phyloP scores from a whole-genome alignment of 1,140 invertebrate species.

The Lamellibrachia luymesi region DNA sequence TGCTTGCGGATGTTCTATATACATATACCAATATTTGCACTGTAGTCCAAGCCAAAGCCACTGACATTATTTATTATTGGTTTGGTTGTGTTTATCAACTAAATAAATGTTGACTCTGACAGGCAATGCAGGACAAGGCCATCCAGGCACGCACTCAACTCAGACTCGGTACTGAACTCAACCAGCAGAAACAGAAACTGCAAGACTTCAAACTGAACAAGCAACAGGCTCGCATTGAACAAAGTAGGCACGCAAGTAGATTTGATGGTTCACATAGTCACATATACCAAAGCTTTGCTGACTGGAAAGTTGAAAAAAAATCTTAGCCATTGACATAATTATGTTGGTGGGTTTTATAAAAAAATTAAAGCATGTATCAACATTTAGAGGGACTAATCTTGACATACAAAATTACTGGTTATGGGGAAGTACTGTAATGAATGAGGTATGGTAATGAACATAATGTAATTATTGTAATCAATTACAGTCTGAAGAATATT shows the following conservation, averaged over 20 bases:
- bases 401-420: not conserved
- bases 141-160: slow-evolving; percentile 48
- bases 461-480: too few species aligned
- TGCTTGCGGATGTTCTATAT: not conserved
- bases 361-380: not conserved
- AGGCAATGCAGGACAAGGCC: slow-evolving; percentile 49
- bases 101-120: slow-evolving; percentile 9
- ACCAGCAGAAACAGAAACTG: slow-evolving; percentile 42
- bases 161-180: slow-evolving; percentile 41
- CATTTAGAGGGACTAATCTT: slow-evolving; percentile 6
- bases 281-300: not conserved
- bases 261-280: not conserved
- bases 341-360: not conserved
- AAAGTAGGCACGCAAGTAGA: slow-evolving; percentile 29
- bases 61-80: not conserved
- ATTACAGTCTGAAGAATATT: not conserved
- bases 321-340: not conserved
- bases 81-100: not conserved
- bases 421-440: not conserved
- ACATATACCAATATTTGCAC: not conserved
- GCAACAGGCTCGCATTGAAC: slow-evolving; percentile 36
- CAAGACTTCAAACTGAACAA: slow-evolving; percentile 38
- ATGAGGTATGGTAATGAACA: not conserved
- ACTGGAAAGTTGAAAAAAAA: not conserved
- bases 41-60: not conserved